Evolutionary conservation across 2,797 vertebrate genomes (phyloP), one percentile per base, ranked within the genome.

Genomic region (Enteromius mattozi): DNA sequence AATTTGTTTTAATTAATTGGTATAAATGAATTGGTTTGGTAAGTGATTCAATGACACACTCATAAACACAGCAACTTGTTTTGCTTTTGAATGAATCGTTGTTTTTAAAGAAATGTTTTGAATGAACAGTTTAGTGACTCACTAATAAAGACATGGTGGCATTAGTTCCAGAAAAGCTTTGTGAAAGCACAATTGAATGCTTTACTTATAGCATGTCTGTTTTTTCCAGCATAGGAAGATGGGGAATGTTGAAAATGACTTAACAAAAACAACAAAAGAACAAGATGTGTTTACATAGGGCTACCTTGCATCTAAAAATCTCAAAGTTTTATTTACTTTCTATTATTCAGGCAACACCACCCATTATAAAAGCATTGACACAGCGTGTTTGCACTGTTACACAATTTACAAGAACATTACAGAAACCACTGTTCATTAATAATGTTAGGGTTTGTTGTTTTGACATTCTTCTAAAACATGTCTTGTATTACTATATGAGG

Each of bases 401-500:
- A 75, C 56, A 40, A 70, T 24, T 61, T 45, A 79, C 27, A 65
- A 30, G 10, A 72, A 51, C 56, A 78, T 30, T 63, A 45, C 49
- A 56, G 30, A 33, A 51, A 74, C 12, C 35, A 27, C 14, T 77
- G 54, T 40, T 65, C 24, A 45, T 78, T 47, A 33, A 61, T 59
- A 33, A 74, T n/a, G 9, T 47, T 10, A 35, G 5, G 12, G 66
- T 24, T 70, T 47, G 45, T 37, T 51, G 40, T 47, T 61, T 45
- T 30, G 17, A 42, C 59, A 59, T 70, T 66, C 27, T 13, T 68
- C 42, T 66, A n/a, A 68, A 63, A 45, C 37, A 45, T 17, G 30
- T n/a, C 59, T 35, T 35, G 30, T 24, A 9, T 76, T 81, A 72
- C 47, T 40, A 70, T 24, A 40, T 59, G 71, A 59, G 49, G 78